Evolutionary conservation across 1,140 invertebrate genomes (phyloP), one percentile per base, ranked within the genome.

Genomic region (Frieseomelitta varia): DNA sequence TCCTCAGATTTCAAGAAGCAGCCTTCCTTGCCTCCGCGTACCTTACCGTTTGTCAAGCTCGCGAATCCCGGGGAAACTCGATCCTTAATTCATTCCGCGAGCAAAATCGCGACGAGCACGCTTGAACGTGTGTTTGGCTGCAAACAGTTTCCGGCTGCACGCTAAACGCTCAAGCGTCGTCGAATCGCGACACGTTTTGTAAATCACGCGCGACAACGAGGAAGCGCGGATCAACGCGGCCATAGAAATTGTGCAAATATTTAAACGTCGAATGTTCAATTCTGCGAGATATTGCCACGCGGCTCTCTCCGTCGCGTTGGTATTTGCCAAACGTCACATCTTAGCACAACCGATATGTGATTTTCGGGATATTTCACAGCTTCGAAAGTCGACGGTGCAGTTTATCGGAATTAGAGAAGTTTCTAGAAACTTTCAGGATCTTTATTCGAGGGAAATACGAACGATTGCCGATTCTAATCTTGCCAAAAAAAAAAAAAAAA

Each of bases 51-150:
- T 81, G n/a, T 61, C 58, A 12, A 14, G 30, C 34, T 8, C 8
- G 85, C 71, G 61, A 47, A 21, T 56, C 34, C 58, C 72, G n/a
- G 47, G 47, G 80, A 78, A 89, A 89, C 77, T 79, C 73, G 53
- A 86, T 84, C 58, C 77, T 6, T 68, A 89, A 86, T 79, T 86
- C 77, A 88, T 88, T 76, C 73, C 47, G 30, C 39, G 39, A 34
- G 63, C 61, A 55, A 86, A 71, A 79, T 72, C 55, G 30, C 65
- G 69, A 10, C 34, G 10, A 65, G 27, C 17, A 34, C 53, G 75
- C 39, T 47, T 47, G 69, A 81, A 55, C 19, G 15, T 4, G 68
- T 34, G 30, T 30, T 47, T 55, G n/a, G n/a, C 27, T 88, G 53
- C 74, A 61, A 88, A 75, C 53, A 74, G 63, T 27, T 80, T 24